Base-by-base conservation (phyloP, 2,113 vertebrate species). In the Micromys minutus region DNA sequence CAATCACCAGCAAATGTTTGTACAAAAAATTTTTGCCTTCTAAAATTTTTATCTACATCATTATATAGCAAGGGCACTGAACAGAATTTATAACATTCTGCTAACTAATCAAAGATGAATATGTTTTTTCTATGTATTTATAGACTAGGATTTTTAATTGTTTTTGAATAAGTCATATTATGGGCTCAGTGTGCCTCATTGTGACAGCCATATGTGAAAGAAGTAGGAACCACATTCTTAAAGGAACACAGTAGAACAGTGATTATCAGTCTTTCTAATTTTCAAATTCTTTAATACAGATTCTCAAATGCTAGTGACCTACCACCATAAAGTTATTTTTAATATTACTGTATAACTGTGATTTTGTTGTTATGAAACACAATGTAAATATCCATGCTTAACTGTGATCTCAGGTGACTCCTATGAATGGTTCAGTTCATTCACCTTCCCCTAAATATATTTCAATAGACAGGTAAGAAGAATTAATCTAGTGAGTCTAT, bases 181-280 rank as follows among this genome's bases (percentile, higher is more conserved):
- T 83, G 1, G 13, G 2, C 57, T 61, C 55, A 83, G 42, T 61
- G 24, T 29, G n/a, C 4, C 36, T 26, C n/a, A 16, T 42, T 83
- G 52, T 83, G n/a, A 19, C 57, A 31, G 3, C 13, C 55, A 83
- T 7, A n/a, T 97, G 94, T 96, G 93, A 93, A 98, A 97, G 72
- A 97, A 94, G 77, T 19, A 2, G 16, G 11, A 15, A 5, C 12
- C 24, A 3, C 47, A 15, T 67, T 0, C 1, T 24, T 86, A n/a
- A 67, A 86, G 61, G 31, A 67, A 5, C 4, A 17, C 15, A 16
- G 7, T 17, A 83, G 22, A 42, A 83, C 22, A 42, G 22, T 83
- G 24, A 7, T 42, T 83, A 3, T 59, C 55, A 83, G 29, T 57
- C 55, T 59, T 83, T 15, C 55, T 17, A 83, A 61, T 29, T 24